Conservation (phyloP, 2,113 vertebrate genomes). For the Bubo scandiacus region DNA sequence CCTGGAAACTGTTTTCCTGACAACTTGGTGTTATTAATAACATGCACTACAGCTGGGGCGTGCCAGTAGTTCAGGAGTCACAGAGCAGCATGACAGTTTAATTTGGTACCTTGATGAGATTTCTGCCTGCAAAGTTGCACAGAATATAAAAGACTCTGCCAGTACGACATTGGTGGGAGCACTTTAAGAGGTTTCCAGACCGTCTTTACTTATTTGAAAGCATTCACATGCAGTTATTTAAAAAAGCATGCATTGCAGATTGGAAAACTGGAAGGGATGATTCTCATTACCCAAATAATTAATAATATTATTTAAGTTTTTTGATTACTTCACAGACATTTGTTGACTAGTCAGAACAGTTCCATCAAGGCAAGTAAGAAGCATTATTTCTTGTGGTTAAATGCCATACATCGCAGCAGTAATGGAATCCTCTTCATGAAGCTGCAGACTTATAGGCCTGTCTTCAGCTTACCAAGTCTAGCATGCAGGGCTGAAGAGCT, state of each 20-base stretch:
- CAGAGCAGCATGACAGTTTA: constrained; percentile 58
- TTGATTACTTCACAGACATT: background rate
- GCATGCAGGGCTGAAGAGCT: background rate
- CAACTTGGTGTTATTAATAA: constrained; percentile 60
- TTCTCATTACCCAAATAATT: background rate
- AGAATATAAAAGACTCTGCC: constrained; percentile 38
- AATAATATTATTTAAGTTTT: background rate
- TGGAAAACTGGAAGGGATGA: background rate
- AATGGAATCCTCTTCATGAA: background rate
- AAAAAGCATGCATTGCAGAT: background rate
- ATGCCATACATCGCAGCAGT: background rate
- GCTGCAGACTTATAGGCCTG: fast-evolving
- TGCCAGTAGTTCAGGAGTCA: constrained; percentile 54
- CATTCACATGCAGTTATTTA: background rate
- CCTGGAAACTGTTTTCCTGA: constrained; percentile 51
- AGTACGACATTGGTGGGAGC: background rate
- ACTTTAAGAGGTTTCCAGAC: background rate
- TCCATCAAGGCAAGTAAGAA: background rate
- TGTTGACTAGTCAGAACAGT: background rate
- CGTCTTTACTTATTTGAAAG: background rate
- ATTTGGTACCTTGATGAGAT: constrained; percentile 64
- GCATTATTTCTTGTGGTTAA: background rate
- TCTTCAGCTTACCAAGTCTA: background rate
- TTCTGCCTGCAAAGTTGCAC: constrained; percentile 30
- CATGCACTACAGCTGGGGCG: constrained; percentile 44